Conservation (phyloP, 2,113 vertebrate genomes). For the Neofelis nebulosa region DNA sequence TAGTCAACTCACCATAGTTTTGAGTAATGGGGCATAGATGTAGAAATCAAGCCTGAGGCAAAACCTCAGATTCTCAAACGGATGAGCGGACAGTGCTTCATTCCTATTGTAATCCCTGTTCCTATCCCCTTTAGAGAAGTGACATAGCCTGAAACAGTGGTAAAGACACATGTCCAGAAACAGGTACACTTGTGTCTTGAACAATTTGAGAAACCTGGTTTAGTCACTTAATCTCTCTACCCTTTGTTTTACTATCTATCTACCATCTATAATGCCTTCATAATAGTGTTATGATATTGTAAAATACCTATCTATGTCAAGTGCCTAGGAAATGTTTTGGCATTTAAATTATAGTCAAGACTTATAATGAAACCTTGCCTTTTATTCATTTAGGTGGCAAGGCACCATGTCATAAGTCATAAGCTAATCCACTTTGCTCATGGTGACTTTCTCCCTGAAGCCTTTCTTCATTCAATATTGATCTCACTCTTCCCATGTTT, state of each 20-base stretch:
- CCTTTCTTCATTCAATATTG: background rate
- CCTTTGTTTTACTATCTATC: background rate
- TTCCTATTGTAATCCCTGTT: background rate
- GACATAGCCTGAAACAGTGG: background rate
- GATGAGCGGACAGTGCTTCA: background rate
- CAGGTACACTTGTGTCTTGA: background rate
- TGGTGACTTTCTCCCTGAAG: background rate
- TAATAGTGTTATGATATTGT: background rate
- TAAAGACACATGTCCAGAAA: background rate
- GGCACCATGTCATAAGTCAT: background rate
- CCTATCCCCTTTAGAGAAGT: background rate
- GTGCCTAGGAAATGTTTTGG: background rate
- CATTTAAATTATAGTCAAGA: background rate
- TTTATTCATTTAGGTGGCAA: conserved; percentile 6
- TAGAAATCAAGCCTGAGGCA: background rate
- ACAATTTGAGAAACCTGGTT: background rate
- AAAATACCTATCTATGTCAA: background rate
- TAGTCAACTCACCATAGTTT: background rate
- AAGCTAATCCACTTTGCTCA: background rate
- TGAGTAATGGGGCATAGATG: background rate
- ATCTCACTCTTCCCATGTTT: background rate
- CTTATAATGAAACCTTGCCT: background rate
- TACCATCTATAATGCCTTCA: background rate
- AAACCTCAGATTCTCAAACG: background rate
- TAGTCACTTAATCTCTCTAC: background rate